Conservation (phyloP, 2,888 invertebrate genomes). For the Vesta saturnalis region DNA sequence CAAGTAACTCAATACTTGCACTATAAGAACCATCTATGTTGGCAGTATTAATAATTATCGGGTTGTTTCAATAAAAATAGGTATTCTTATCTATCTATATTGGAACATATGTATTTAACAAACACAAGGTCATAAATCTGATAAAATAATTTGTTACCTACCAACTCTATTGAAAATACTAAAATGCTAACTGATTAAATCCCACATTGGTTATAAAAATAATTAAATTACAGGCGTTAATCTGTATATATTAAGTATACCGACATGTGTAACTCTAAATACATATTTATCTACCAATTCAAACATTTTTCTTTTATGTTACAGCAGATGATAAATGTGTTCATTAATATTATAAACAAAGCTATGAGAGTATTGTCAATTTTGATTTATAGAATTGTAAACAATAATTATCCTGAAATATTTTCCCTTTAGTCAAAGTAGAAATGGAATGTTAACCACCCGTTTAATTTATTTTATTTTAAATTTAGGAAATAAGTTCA, state of each 20-base stretch:
- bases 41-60: neutral
- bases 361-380: conserved; percentile 33
- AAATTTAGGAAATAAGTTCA: no score
- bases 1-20: neutral
- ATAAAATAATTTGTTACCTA: neutral
- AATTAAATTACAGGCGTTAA: conserved; percentile 40
- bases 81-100: neutral
- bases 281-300: conserved; percentile 31
- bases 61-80: neutral
- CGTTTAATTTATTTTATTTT: no score
- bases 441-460: no score
- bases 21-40: no score
- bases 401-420: neutral
- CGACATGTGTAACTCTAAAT: conserved; percentile 29
- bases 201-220: conserved; percentile 18
- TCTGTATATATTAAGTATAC: conserved; percentile 31
- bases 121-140: conserved; percentile 6
- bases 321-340: conserved; percentile 29
- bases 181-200: conserved; percentile 20
- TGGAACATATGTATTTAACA: conserved; percentile 5
- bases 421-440: conserved; percentile 13
- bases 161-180: neutral
- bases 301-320: conserved; percentile 29
- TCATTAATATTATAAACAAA: conserved; percentile 18
- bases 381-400: conserved; percentile 18